A percentile compares a stretch with the other conserved stretches of the same genome.
phyloP scores from a whole-genome alignment of 2,797 vertebrate genomes.

The Synanceia verrucosa region DNA sequence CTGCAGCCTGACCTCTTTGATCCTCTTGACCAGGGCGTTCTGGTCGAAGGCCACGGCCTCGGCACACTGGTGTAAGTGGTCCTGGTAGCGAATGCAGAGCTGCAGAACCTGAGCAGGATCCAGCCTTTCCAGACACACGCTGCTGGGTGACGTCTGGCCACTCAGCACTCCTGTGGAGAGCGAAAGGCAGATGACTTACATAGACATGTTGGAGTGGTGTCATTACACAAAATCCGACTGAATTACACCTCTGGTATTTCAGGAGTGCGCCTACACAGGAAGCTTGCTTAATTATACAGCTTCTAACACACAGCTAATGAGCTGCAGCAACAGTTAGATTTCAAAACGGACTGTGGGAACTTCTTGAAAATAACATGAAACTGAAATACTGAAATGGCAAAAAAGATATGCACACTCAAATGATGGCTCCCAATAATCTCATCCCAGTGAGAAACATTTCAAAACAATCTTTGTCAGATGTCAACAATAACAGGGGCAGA shows the following conservation, averaged over 20 bases:
- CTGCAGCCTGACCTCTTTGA: constrained; percentile 86
- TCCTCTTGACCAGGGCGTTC: constrained; percentile 93
- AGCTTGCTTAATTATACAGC: constrained; percentile 25
- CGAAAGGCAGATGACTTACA: neutral
- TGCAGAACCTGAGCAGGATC: constrained; percentile 93
- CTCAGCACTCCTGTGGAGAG: constrained; percentile 88
- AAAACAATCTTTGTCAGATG: neutral
- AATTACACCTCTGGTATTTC: constrained; percentile 23
- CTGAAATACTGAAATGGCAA: neutral
- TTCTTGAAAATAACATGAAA: neutral
- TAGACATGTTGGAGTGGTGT: neutral
- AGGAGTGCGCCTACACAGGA: constrained; percentile 24
- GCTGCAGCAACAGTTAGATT: constrained; percentile 9
- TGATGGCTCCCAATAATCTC: neutral
- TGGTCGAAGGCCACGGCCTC: constrained; percentile 98
- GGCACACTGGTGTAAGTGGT: constrained; percentile 96
- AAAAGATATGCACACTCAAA: neutral
- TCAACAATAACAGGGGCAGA: neutral
- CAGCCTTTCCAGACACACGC: constrained; percentile 89
- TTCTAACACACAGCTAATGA: constrained; percentile 8
- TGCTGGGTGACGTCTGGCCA: constrained; percentile 93
- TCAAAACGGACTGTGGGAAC: neutral
- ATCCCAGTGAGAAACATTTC: neutral
- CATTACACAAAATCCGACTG: constrained; percentile 31
- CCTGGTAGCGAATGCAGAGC: constrained; percentile 94